A percentile compares a stretch with the other conserved stretches of the same genome.
Conservation (phyloP, 2,888 invertebrate species). For the Sturmia bella region DNA sequence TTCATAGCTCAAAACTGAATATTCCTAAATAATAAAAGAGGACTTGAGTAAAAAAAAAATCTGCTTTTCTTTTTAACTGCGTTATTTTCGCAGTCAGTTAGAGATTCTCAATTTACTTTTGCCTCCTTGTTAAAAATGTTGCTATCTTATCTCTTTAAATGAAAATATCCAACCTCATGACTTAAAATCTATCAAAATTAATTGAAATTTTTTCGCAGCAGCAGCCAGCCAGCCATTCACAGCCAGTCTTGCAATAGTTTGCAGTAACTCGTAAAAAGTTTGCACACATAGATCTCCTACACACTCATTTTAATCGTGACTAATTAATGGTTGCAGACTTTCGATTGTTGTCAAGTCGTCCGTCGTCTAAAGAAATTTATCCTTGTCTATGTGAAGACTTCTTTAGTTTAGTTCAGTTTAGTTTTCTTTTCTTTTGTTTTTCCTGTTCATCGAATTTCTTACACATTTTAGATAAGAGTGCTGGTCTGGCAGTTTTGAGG, state of each 20-base stretch:
- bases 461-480: constrained; percentile 44
- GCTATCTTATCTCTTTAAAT: neutral
- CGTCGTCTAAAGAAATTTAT: constrained; percentile 40
- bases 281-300: constrained; percentile 24
- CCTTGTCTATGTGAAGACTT: constrained; percentile 19
- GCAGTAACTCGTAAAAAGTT: constrained; percentile 12
- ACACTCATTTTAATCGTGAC: constrained; percentile 37
- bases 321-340: constrained; percentile 50
- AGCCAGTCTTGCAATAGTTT: neutral
- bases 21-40: too few relatives aligned
- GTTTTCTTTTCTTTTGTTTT: too few relatives aligned
- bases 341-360: constrained; percentile 36
- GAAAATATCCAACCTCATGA: constrained; percentile 2
- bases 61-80: neutral
- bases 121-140: neutral
- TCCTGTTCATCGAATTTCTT: neutral
- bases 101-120: neutral
- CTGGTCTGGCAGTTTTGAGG: constrained; percentile 20
- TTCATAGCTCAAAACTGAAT: too few relatives aligned
- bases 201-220: constrained; percentile 23
- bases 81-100: too few relatives aligned
- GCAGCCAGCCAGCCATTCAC: neutral
- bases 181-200: constrained; percentile 19
- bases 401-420: too few relatives aligned
- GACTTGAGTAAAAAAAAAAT: too few relatives aligned